These are phyloP conservation scores for Hyperoplus lanceolatus DNA, from an alignment of 2,797 vertebrate species.

Conservation along the genomic window DNA sequence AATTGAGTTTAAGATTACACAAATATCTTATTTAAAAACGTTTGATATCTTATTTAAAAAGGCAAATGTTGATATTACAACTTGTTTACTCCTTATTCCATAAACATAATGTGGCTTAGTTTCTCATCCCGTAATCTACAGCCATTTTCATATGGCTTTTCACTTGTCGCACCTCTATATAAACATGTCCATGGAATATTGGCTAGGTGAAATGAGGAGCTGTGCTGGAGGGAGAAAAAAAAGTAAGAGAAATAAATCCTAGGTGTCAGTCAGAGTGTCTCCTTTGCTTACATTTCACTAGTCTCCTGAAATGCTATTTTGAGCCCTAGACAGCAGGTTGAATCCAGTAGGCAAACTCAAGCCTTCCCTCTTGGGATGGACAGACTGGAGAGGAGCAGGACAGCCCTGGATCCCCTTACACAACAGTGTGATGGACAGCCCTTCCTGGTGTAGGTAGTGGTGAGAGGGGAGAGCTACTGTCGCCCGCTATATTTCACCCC, in stretches of 20 bases:
- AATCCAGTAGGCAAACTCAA: conserved; percentile 85
- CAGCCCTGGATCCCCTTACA: conserved; percentile 80
- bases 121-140: conserved; percentile 45
- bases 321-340: conserved; percentile 85
- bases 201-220: conserved; percentile 62
- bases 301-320: conserved; percentile 87
- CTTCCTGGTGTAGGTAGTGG: conserved; percentile 76
- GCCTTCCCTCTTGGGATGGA: conserved; percentile 78
- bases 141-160: conserved; percentile 66
- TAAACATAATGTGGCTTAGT: conserved; percentile 6
- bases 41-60: conserved; percentile 31
- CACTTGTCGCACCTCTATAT: conserved; percentile 74
- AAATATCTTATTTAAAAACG: conserved; percentile 33
- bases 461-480: conserved; percentile 48
- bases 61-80: conserved; percentile 44
- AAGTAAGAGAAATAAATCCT: conserved; percentile 65
- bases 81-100: conserved; percentile 37
- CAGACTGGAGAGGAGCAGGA: conserved; percentile 73
- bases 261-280: conserved; percentile 85
- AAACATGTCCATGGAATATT: conserved; percentile 55
- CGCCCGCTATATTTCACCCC: conserved; percentile 50
- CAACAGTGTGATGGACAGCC: conserved; percentile 84
- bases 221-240: conserved; percentile 59
- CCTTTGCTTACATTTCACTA: conserved; percentile 86
- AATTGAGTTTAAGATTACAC: background rate